A percentile compares a stretch with the other conserved stretches of the same genome.
phyloP scores from a whole-genome alignment of 2,797 vertebrate species.

The Helicolenus hilgendorfi region DNA sequence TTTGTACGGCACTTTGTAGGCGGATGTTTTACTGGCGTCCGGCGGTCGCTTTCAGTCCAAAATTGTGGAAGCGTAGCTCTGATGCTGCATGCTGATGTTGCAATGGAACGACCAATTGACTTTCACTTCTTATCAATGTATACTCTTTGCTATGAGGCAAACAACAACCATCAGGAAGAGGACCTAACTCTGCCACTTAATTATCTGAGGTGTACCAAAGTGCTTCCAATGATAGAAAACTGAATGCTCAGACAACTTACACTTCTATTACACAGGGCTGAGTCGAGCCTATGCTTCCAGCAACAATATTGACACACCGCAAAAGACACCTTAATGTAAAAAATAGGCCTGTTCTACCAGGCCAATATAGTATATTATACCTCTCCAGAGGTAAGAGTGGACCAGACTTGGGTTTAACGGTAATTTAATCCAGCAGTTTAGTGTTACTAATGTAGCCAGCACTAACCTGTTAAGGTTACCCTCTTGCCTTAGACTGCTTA shows the following conservation, averaged over 20 bases:
- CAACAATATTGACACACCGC: neutral
- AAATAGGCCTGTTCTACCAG: neutral
- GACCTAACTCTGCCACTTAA: neutral
- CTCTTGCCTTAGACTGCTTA: slow-evolving; percentile 5
- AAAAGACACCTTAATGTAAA: neutral
- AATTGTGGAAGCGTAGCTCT: no score
- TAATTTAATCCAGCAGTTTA: slow-evolving; percentile 61
- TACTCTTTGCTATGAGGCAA: neutral
- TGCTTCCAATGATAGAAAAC: neutral
- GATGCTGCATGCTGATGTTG: no score
- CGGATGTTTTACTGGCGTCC: no score
- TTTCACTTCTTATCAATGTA: no score
- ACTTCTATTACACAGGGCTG: neutral
- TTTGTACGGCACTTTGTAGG: no score
- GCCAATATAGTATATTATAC: neutral
- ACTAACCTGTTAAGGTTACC: slow-evolving; percentile 51
- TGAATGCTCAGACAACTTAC: neutral
- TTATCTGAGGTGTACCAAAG: neutral
- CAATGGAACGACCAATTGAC: no score
- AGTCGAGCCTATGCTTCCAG: neutral
- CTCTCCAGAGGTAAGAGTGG: neutral
- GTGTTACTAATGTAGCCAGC: slow-evolving; percentile 41
- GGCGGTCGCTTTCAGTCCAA: no score
- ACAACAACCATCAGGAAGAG: neutral
- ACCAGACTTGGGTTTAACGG: slow-evolving; percentile 27